These are phyloP conservation scores for Dolichallabes microphthalmus DNA, from an alignment of 2,113 vertebrate genomes.

Conservation along the genomic window DNA sequence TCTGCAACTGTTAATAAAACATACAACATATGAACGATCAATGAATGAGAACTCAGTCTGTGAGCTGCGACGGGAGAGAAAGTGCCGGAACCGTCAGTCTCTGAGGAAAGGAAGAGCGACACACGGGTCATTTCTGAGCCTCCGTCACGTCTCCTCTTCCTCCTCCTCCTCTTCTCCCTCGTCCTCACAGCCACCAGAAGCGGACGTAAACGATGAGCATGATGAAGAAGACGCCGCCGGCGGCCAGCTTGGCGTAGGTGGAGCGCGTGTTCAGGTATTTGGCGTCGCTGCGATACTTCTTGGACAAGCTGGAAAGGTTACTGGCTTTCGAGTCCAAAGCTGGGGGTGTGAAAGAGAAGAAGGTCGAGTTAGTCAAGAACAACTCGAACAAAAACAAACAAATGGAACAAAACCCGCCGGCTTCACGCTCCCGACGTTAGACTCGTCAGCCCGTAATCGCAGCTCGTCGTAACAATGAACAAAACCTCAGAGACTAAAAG, in stretches of 20 bases:
- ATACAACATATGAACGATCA: constrained; percentile 53
- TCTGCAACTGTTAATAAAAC: constrained; percentile 55
- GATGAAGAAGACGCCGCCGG: constrained; percentile 93
- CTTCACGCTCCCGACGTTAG: background rate
- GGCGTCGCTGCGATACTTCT: constrained; percentile 96
- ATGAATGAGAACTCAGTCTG: constrained; percentile 46
- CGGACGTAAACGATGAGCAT: constrained; percentile 97
- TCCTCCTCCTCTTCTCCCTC: constrained; percentile 29
- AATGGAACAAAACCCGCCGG: background rate
- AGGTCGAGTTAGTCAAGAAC: background rate
- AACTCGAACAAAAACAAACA: constrained; percentile 48
- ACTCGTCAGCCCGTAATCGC: background rate
- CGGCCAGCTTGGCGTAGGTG: constrained; percentile 95
- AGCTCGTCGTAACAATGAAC: too few relatives aligned
- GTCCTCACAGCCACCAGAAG: constrained; percentile 97
- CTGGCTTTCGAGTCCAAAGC: constrained; percentile 98
- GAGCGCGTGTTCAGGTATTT: constrained; percentile 99
- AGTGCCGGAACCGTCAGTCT: constrained; percentile 60
- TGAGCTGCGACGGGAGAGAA: constrained; percentile 47
- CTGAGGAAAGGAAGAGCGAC: constrained; percentile 52
- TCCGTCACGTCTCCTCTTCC: constrained; percentile 14
- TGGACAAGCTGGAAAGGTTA: constrained; percentile 94
- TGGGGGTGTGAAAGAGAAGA: constrained; percentile 58
- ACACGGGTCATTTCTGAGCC: constrained; percentile 21
- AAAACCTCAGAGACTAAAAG: too few relatives aligned